Conservation (phyloP, 2,888 invertebrate species). For the Andricus curvator region DNA sequence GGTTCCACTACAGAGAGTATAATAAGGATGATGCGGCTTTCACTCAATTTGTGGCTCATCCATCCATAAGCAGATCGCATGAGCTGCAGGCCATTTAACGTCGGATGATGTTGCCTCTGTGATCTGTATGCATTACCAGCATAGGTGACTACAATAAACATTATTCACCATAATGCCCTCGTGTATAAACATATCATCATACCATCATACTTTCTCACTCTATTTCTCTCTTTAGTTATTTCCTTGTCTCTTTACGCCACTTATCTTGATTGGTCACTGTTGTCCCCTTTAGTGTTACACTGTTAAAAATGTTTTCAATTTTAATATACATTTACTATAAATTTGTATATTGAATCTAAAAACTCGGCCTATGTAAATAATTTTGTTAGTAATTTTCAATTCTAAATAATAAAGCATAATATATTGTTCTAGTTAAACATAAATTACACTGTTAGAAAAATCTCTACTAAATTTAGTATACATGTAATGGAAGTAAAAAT, state of each 20-base stretch:
- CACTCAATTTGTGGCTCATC: constrained; percentile 4
- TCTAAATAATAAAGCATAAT: too few species aligned
- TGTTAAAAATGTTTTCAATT: too few species aligned
- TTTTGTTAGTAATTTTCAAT: too few species aligned
- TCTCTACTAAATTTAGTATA: too few species aligned
- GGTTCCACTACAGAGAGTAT: background rate
- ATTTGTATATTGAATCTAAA: too few species aligned
- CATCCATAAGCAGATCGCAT: constrained; percentile 1
- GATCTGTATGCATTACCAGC: background rate
- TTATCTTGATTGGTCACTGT: constrained; percentile 16
- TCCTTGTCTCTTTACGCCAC: constrained; percentile 39
- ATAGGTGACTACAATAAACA: background rate
- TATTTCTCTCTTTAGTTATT: constrained; percentile 24
- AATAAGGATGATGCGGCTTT: background rate
- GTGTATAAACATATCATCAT: background rate
- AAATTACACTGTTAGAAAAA: too few species aligned
- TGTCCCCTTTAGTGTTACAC: background rate
- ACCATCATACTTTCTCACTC: background rate
- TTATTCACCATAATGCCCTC: background rate
- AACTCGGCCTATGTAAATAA: too few species aligned
- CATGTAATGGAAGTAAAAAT: too few species aligned
- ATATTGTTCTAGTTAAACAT: too few species aligned
- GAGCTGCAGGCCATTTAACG: background rate
- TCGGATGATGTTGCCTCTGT: background rate
- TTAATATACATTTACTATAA: too few species aligned